These are phyloP conservation scores for Venusia cambrica DNA, from an alignment of 2,888 invertebrate genomes.

Conservation along the genomic window DNA sequence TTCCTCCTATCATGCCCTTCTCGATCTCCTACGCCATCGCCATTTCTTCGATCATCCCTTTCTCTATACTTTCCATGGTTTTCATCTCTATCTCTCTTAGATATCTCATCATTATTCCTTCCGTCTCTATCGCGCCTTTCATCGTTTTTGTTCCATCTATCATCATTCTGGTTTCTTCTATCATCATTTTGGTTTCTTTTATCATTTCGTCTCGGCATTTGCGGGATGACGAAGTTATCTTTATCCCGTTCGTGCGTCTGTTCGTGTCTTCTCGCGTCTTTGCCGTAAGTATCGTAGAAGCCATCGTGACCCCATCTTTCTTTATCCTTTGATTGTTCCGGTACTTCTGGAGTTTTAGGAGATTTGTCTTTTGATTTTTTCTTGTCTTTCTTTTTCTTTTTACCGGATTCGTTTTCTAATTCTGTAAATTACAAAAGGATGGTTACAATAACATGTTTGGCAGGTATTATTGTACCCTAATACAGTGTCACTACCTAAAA, in stretches of 20 bases:
- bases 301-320: conserved; percentile 70
- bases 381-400: conserved; percentile 45
- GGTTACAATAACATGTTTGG: not conserved
- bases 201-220: conserved; percentile 23
- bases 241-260: conserved; percentile 43
- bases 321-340: conserved; percentile 36
- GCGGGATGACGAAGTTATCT: conserved; percentile 45
- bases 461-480: too few relatives aligned
- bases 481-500: too few relatives aligned
- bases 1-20: conserved; percentile 23
- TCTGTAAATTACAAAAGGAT: conserved; percentile 39
- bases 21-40: too few relatives aligned
- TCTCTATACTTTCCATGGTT: conserved; percentile 21
- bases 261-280: conserved; percentile 53
- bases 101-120: conserved; percentile 12
- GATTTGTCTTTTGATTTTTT: conserved; percentile 46
- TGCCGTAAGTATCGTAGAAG: conserved; percentile 68
- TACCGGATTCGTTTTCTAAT: conserved; percentile 43
- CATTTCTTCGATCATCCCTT: conserved; percentile 22
- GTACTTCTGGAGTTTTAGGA: conserved; percentile 41
- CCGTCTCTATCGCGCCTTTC: conserved; percentile 15
- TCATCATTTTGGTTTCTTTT: conserved; percentile 23
- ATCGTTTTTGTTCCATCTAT: too few relatives aligned
- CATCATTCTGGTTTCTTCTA: conserved; percentile 17
- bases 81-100: conserved; percentile 21